Evolutionary conservation across 1,140 invertebrate species (phyloP).

Genomic region (Paraescarpia echinospica): DNA sequence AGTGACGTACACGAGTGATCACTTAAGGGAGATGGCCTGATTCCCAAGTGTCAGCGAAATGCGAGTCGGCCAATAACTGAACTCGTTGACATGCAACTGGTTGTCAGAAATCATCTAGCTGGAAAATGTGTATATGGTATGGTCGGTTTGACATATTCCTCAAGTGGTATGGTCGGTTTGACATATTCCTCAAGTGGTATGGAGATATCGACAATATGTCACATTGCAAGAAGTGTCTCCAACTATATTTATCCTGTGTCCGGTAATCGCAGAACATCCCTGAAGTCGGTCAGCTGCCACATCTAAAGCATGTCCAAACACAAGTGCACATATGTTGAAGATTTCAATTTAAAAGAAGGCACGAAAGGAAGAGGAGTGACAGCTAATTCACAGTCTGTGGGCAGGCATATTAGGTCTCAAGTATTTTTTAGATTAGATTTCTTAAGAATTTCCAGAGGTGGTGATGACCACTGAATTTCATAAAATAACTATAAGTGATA

Average conservation of each 20-base stretch:
- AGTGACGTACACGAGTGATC: not conserved
- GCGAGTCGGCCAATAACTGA: not conserved
- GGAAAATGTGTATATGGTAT: not conserved
- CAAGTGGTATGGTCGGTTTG: not conserved
- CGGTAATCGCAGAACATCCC: not conserved
- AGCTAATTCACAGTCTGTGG: no score
- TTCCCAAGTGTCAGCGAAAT: not conserved
- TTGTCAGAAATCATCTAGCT: not conserved
- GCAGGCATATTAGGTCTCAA: no score
- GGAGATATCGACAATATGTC: not conserved
- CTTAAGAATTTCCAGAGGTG: no score
- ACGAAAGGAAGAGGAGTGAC: no score
- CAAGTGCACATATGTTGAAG: no score
- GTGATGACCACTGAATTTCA: no score
- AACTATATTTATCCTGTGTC: not conserved
- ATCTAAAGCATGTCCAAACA: no score
- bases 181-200: not conserved
- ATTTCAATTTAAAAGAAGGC: no score
- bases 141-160: not conserved
- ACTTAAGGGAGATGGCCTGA: not conserved
- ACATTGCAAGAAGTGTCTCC: not conserved
- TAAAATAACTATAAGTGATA: no score
- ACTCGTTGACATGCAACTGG: not conserved
- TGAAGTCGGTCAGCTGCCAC: no score
- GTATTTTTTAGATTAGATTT: no score